Conservation (phyloP, 2,113 vertebrate genomes). For the Crotalus helleri region DNA sequence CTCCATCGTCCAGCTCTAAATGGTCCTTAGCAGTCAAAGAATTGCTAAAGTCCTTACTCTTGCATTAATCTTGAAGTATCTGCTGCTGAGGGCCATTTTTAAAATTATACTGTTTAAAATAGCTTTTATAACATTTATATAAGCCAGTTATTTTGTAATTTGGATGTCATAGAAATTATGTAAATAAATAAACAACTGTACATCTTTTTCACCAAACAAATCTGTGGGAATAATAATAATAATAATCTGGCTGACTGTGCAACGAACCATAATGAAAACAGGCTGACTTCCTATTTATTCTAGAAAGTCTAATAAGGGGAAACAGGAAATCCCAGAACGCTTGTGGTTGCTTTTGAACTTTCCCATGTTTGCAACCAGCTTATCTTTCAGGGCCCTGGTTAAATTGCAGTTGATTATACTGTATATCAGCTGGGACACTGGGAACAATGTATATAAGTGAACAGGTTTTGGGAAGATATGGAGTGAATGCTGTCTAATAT, state of each 20-base stretch:
- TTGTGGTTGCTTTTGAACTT: slow-evolving; percentile 24
- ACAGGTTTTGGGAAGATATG: slow-evolving; percentile 10
- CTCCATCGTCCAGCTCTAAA: too few species aligned
- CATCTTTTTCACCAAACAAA: neutral
- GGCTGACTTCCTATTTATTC: neutral
- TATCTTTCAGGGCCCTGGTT: slow-evolving; percentile 28
- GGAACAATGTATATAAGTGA: slow-evolving; percentile 22
- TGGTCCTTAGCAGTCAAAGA: neutral
- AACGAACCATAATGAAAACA: neutral
- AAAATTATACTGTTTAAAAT: neutral
- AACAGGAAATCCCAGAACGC: neutral
- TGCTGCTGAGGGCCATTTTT: neutral
- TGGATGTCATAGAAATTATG: neutral
- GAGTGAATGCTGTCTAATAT: slow-evolving; percentile 29
- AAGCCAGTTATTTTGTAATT: neutral
- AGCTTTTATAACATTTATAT: neutral
- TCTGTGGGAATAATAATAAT: neutral
- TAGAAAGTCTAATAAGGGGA: slow-evolving; percentile 1
- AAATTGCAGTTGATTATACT: slow-evolving; percentile 41
- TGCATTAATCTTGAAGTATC: neutral
- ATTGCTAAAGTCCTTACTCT: neutral
- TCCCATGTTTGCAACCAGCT: slow-evolving; percentile 30
- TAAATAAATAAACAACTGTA: neutral
- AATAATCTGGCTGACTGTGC: neutral
- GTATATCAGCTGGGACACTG: slow-evolving; percentile 28